These are phyloP conservation scores for Glomeris maerens DNA, from an alignment of 1,140 invertebrate species.

Conservation along the genomic window DNA sequence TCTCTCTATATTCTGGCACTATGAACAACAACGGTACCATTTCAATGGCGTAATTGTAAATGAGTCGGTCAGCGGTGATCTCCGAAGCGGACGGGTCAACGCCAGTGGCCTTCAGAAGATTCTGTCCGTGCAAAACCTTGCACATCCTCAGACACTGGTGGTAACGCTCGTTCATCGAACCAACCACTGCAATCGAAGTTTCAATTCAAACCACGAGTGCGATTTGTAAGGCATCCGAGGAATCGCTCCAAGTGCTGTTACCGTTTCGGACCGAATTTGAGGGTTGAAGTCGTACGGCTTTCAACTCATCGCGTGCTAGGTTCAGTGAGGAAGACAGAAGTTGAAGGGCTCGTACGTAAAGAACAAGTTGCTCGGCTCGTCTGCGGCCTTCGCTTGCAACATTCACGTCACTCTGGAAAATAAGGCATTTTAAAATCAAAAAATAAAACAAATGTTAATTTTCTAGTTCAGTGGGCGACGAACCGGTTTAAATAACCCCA, in stretches of 20 bases:
- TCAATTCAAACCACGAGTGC: background rate
- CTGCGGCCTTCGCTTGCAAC: constrained; percentile 12
- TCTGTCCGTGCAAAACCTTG: constrained; percentile 66
- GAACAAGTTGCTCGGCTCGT: constrained; percentile 69
- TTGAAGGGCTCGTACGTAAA: constrained; percentile 78
- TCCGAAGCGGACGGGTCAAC: constrained; percentile 39
- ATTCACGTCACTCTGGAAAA: background rate
- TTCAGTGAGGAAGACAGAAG: constrained; percentile 80
- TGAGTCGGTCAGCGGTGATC: constrained; percentile 80
- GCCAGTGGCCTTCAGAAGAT: constrained; percentile 49
- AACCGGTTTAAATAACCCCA: too few relatives aligned
- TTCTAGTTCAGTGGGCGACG: background rate
- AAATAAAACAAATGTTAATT: background rate
- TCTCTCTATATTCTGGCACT: background rate
- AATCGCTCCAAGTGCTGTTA: constrained; percentile 29
- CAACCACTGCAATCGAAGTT: constrained; percentile 49
- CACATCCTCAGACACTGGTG: constrained; percentile 72
- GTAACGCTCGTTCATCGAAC: constrained; percentile 76
- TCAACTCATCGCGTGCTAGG: constrained; percentile 75
- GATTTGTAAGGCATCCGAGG: background rate
- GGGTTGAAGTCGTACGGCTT: constrained; percentile 64
- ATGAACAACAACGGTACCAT: constrained; percentile 60
- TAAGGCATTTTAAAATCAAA: background rate
- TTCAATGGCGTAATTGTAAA: constrained; percentile 91
- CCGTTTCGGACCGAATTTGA: constrained; percentile 78